A percentile compares a stretch with the other conserved stretches of the same genome.
Evolutionary conservation across 2,888 invertebrate genomes (phyloP).

Genomic region (Acheta domesticus): DNA sequence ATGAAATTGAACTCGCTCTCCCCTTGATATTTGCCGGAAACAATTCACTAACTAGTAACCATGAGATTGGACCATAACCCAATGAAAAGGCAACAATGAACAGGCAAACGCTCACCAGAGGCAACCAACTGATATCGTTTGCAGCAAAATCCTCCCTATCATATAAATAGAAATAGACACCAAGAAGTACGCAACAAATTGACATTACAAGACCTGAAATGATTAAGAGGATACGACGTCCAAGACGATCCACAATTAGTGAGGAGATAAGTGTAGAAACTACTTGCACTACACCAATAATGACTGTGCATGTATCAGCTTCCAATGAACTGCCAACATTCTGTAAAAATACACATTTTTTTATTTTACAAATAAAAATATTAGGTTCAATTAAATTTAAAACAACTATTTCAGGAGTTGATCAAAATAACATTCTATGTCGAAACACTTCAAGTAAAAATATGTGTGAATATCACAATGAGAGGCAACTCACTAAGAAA

Average conservation of each 20-base stretch:
- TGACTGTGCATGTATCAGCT: constrained; percentile 64
- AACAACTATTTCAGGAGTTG: too few relatives aligned
- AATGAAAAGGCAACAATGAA: constrained; percentile 80
- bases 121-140: constrained; percentile 64
- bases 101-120: constrained; percentile 68
- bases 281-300: constrained; percentile 82
- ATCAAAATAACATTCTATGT: too few relatives aligned
- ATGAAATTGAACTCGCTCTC: constrained; percentile 71
- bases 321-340: constrained; percentile 60
- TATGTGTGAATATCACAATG: too few relatives aligned
- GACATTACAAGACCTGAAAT: constrained; percentile 69
- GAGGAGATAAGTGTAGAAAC: constrained; percentile 70
- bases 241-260: constrained; percentile 75
- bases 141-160: constrained; percentile 34
- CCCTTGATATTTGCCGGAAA: constrained; percentile 77
- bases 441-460: too few relatives aligned
- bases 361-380: too few relatives aligned
- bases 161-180: constrained; percentile 61
- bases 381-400: too few relatives aligned
- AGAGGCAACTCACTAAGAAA: constrained; percentile 52
- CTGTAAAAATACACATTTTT: constrained; percentile 34
- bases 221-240: constrained; percentile 72
- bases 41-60: constrained; percentile 80
- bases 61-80: constrained; percentile 86
- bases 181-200: constrained; percentile 65